phyloP scores from a whole-genome alignment of 2,113 vertebrate species.

The Gnathonemus echidnorhynchus region DNA sequence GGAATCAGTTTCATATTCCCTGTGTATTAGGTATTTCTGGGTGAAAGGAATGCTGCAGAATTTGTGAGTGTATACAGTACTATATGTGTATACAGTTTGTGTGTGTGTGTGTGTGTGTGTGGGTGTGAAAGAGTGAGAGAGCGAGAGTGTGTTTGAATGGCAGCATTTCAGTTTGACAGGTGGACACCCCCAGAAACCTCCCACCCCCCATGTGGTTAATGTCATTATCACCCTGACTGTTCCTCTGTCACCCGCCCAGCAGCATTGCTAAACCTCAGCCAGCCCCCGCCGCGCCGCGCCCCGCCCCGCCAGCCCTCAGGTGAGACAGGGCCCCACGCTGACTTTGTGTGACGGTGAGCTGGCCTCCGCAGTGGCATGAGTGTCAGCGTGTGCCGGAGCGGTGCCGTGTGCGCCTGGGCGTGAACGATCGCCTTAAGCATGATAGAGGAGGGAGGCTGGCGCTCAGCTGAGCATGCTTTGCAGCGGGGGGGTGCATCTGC shows the following conservation, averaged over 20 bases:
- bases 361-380: neutral
- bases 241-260: neutral
- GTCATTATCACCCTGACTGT: neutral
- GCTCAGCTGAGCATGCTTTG: constrained; percentile 24
- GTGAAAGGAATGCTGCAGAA: neutral
- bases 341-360: neutral
- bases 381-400: neutral
- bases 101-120: neutral
- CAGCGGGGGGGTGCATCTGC: neutral
- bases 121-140: neutral
- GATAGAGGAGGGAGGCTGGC: constrained; percentile 39
- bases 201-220: neutral
- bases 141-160: constrained; percentile 12
- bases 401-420: constrained; percentile 32
- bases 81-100: neutral
- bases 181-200: neutral
- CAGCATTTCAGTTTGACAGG: neutral
- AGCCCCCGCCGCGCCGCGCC: too few relatives aligned
- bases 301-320: neutral
- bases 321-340: neutral
- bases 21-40: neutral
- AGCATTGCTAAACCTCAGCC: neutral
- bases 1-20: neutral
- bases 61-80: neutral
- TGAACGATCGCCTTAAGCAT: constrained; percentile 50